phyloP scores from a whole-genome alignment of 2,888 invertebrate species.

The Kryphioiulus occultus region DNA sequence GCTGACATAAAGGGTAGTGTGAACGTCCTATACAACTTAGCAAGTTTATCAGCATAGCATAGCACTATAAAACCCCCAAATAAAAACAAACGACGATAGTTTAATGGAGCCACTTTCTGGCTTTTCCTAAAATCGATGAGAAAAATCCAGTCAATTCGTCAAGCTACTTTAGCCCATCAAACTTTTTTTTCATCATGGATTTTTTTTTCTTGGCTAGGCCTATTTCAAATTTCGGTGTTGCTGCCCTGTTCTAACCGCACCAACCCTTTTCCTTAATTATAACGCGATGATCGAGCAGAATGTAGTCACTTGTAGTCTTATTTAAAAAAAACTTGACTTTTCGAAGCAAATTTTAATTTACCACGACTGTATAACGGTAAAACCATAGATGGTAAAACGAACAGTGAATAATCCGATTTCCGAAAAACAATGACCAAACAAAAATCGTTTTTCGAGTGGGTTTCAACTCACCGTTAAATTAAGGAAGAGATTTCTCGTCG shows the following conservation, averaged over 20 bases:
- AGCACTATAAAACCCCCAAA: background rate
- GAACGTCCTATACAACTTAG: background rate
- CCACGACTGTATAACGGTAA: background rate
- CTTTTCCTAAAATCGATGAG: background rate
- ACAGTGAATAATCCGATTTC: background rate
- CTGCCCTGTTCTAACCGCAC: background rate
- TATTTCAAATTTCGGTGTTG: background rate
- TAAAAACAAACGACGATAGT: background rate
- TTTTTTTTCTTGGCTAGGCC: background rate
- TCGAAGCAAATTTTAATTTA: background rate
- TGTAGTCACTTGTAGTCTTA: background rate
- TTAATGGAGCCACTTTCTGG: background rate
- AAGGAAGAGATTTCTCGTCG: background rate
- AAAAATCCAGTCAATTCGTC: background rate
- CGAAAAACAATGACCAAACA: background rate
- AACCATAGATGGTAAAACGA: background rate
- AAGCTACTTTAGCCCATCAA: background rate
- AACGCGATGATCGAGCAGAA: background rate
- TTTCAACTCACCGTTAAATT: background rate
- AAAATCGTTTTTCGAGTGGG: background rate
- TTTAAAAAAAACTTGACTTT: background rate
- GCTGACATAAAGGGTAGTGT: background rate
- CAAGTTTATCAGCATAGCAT: background rate
- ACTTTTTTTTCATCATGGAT: background rate
- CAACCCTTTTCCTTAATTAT: conserved; percentile 7